Base-by-base conservation (phyloP, 2,113 vertebrate genomes). In the Hypocryptadius cinnamomeus region DNA sequence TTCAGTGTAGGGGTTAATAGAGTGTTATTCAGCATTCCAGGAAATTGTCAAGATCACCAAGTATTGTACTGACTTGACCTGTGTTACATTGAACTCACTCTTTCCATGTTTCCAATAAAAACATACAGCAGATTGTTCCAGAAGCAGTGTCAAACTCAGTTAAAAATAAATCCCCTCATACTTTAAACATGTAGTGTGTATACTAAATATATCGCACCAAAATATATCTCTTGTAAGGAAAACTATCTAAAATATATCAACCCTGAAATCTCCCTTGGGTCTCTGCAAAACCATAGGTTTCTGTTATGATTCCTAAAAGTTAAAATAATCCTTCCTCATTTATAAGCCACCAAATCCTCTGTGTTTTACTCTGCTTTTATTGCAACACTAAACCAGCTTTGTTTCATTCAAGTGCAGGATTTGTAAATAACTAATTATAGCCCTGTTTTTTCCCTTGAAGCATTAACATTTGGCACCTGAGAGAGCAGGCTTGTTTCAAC, bases 31-130 rank as follows among this genome's bases (percentile, higher is more conserved):
- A 80, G 92, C 85, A 92, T 97, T 97, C 92, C 96, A 97, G 96
- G 97, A 96, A 97, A 95, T 93, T 68, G 97, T 96, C 97, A 94
- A 51, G 92, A 95, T 92, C 94, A 33, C 90, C 66, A 87, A 96
- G 94, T 78, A 74, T 89, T 79, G 82, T 71, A 95, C 91, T 87
- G 60, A 63, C 73, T 74, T 92, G 97, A 97, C 97, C 97, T 94
- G 76, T 39, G 90, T 85, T 92, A 84, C 73, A 74, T 16, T 89
- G 97, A 96, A 93, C 96, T 95, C 94, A 78, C 85, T 84, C 91
- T 83, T 94, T 96, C 96, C 91, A 76, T 90, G 97, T 90, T 97
- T 97, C 96, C 95, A 94, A 97, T 97, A 95, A 97, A 97, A 97
- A 94, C 39, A 89, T 51, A 74, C 77, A 77, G 89, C 90, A 94